These are phyloP conservation scores for Saguinus imperator DNA, from an alignment of 2,113 vertebrate genomes.

Conservation along the genomic window DNA sequence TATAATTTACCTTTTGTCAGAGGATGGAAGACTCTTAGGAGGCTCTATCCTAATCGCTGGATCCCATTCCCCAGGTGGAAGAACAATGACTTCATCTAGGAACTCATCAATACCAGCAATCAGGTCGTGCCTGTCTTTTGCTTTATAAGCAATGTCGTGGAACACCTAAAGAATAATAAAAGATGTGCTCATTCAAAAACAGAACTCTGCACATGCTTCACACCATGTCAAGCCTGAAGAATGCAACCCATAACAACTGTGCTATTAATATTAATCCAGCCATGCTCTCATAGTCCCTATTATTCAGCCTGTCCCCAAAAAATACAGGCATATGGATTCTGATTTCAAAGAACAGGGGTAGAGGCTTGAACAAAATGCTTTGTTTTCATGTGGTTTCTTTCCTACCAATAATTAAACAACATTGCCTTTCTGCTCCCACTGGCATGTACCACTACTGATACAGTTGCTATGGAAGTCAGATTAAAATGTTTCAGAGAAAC, in stretches of 20 bases:
- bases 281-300: neutral
- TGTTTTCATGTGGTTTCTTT: neutral
- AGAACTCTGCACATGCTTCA: neutral
- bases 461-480: neutral
- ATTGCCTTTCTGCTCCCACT: neutral
- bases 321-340: neutral
- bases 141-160: conserved; percentile 99
- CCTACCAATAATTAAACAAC: neutral
- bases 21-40: conserved; percentile 95
- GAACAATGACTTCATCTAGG: conserved; percentile 98
- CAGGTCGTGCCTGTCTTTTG: conserved; percentile 96
- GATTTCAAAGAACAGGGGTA: neutral
- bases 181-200: neutral
- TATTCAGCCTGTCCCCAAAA: neutral
- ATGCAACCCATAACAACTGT: neutral
- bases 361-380: neutral
- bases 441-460: neutral
- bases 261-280: no score
- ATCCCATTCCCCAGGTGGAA: conserved; percentile 98
- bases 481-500: conserved; percentile 41
- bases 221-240: neutral
- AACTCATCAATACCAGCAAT: conserved; percentile 98
- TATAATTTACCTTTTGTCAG: conserved; percentile 94
- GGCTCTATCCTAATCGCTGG: conserved; percentile 98
- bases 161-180: conserved; percentile 88